Conservation (phyloP, 2,797 vertebrate genomes). For the Alouatta caraya region DNA sequence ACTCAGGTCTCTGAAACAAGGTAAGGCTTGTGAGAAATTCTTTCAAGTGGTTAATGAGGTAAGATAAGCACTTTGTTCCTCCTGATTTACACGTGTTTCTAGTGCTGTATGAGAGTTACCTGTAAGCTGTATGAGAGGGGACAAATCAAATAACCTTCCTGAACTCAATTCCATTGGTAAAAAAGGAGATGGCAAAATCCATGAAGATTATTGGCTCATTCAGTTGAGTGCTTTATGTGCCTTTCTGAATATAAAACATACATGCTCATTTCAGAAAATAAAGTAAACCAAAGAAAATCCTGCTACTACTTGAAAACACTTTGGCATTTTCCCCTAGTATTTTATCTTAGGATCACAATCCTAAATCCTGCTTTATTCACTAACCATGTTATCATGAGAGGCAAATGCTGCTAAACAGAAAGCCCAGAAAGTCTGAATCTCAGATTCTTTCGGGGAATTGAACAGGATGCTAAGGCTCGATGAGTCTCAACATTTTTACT, state of each 20-base stretch:
- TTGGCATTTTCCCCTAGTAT: neutral
- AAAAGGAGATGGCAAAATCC: neutral
- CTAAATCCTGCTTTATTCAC: neutral
- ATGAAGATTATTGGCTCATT: neutral
- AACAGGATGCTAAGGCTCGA: neutral
- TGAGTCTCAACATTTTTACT: neutral
- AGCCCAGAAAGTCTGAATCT: neutral
- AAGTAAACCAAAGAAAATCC: neutral
- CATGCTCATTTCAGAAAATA: neutral
- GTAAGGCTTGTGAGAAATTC: neutral
- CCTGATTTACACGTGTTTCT: neutral
- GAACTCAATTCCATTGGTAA: neutral
- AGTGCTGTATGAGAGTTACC: neutral
- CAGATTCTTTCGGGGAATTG: neutral
- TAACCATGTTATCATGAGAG: neutral
- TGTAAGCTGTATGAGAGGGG: neutral
- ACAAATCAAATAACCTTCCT: neutral
- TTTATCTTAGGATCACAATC: neutral
- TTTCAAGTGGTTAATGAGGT: neutral
- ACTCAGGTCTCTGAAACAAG: neutral
- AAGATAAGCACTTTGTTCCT: neutral
- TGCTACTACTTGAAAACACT: neutral
- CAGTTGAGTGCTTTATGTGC: neutral
- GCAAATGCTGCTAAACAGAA: neutral
- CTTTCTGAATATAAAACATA: neutral